phyloP scores from a whole-genome alignment of 2,797 vertebrate genomes.

The Falco cherrug region DNA sequence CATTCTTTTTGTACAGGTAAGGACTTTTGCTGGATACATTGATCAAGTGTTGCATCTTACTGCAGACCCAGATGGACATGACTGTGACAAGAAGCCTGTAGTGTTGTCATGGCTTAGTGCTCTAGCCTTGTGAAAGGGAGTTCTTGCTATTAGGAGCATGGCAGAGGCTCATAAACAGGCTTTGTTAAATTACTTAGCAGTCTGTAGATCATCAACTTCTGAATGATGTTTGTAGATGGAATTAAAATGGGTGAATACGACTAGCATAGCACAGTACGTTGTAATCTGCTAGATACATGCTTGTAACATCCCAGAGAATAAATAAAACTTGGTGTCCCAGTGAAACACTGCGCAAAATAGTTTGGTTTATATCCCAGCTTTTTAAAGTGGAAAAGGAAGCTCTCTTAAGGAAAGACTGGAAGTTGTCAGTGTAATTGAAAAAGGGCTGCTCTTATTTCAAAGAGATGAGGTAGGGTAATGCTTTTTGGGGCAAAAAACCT shows the following conservation, averaged over 20 bases:
- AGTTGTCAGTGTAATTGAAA: neutral
- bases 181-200: neutral
- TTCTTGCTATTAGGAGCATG: neutral
- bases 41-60: neutral
- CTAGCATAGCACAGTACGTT: too few species aligned
- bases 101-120: neutral
- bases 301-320: neutral
- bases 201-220: neutral
- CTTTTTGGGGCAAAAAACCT: neutral
- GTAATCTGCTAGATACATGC: fast-evolving
- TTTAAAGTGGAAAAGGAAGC: too few species aligned
- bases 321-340: neutral
- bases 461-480: neutral
- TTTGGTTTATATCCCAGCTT: neutral
- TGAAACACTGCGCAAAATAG: neutral
- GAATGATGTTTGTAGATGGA: neutral
- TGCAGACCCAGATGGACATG: neutral
- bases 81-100: neutral
- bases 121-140: neutral
- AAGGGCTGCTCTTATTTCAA: neutral
- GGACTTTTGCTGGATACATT: neutral
- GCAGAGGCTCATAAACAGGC: neutral
- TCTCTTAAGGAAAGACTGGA: neutral
- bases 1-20: neutral
- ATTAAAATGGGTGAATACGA: neutral